Evolutionary conservation across 1,140 invertebrate genomes (phyloP), one percentile per base, ranked within the genome.

Genomic region (Olivierus martensii): DNA sequence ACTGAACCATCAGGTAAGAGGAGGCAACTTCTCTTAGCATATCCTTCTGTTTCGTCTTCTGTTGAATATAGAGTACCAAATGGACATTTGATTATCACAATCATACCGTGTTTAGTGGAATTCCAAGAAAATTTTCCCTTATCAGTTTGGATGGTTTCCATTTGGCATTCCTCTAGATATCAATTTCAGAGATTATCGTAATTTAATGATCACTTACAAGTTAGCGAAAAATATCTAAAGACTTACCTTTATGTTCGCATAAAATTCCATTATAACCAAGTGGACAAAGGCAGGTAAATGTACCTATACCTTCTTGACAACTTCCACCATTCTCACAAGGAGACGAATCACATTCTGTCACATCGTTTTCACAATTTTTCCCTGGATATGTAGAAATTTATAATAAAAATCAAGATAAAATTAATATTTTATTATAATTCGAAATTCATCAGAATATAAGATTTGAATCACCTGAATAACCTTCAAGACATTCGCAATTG

Each of bases 251-350:
- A 43, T 35, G 21, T 57, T 91, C 86, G 62, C 91, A 97, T 5
- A 84, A 71, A 62, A 82, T 82, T 65, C 84, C 85, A 53, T 81
- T 79, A 65, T 87, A 77, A 11, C 58, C 55, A 61, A 55, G 79
- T 12, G 82, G 65, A 64, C 89, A 93, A 57, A 85, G 82, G 65
- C 90, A 94, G 49, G 87, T 89, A 69, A 89, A 94, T 63, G 87
- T 84, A 2, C 87, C 86, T 48, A 91, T 84, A 15, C 80, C 85
- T 65, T 93, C 89, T 67, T 90, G 84, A 65, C 89, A 93, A 6
- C 79, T 80, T 0, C 85, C 87, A 0, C 83, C 83, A 61, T 90
- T 82, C 12, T 81, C 73, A 62, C 87, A 93, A 3, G 57, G 58
- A 37, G 42, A 50, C 14, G 51, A 57, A 7, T 81, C 80, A 65